phyloP scores from a whole-genome alignment of 2,113 vertebrate species.

The Grus americana region DNA sequence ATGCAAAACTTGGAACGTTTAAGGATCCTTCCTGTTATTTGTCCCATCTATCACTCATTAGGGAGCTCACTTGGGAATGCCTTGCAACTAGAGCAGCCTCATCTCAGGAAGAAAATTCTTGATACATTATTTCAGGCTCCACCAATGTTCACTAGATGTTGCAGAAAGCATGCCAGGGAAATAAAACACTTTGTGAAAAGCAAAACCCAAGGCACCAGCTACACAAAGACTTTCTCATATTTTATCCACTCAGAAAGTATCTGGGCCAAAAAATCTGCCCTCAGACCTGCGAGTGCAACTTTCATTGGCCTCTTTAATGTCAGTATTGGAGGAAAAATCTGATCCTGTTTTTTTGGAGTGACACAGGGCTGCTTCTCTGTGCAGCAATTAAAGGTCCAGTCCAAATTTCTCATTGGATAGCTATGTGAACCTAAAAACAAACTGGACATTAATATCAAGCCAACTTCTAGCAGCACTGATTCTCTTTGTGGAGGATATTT shows the following conservation, averaged over 20 bases:
- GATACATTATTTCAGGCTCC: slow-evolving; percentile 17
- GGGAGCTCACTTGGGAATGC: slow-evolving; percentile 25
- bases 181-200: slow-evolving; percentile 45
- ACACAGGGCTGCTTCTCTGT: slow-evolving; percentile 2
- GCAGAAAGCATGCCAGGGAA: slow-evolving; percentile 41
- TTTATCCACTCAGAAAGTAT: slow-evolving; percentile 27
- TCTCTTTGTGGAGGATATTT: background rate
- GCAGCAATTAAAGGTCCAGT: slow-evolving; percentile 23
- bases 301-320: background rate
- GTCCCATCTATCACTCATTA: slow-evolving; percentile 58
- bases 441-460: slow-evolving; percentile 3
- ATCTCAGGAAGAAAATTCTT: slow-evolving; percentile 44
- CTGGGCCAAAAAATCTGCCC: slow-evolving; percentile 46
- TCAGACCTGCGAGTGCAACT: background rate
- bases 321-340: slow-evolving; percentile 39
- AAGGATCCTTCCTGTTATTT: slow-evolving; percentile 53
- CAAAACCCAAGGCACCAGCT: slow-evolving; percentile 38
- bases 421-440: slow-evolving; percentile 28
- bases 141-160: background rate
- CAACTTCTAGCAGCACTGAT: background rate
- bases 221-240: slow-evolving; percentile 16
- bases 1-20: slow-evolving; percentile 45
- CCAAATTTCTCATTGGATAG: slow-evolving; percentile 40
- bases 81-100: slow-evolving; percentile 30
- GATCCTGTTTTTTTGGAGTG: background rate